A percentile compares a stretch with the other conserved stretches of the same genome.
Evolutionary conservation across 1,140 invertebrate species (phyloP).

Genomic region (Drosophila lini): DNA sequence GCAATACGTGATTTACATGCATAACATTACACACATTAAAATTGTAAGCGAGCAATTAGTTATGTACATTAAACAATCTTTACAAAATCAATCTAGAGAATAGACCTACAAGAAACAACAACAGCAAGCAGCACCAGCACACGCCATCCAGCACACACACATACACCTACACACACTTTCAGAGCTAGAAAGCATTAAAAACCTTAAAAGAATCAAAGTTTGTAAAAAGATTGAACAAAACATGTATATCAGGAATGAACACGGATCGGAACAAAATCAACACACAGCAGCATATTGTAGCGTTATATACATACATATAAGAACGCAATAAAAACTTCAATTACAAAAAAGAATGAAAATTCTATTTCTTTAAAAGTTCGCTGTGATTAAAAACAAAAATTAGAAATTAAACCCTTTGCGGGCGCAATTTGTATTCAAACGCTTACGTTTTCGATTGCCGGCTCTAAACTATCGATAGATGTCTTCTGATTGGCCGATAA

Average conservation of each 20-base stretch:
- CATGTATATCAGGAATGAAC: constrained; percentile 30
- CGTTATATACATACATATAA: background rate
- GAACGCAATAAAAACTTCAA: constrained; percentile 44
- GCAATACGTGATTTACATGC: constrained; percentile 76
- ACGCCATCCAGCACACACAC: constrained; percentile 9
- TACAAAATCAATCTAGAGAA: constrained; percentile 32
- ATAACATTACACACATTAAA: constrained; percentile 44
- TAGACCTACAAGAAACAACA: constrained; percentile 10
- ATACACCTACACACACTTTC: background rate
- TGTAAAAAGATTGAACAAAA: constrained; percentile 42
- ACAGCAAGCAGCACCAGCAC: constrained; percentile 22
- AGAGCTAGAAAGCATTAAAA: constrained; percentile 19
- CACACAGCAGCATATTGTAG: too few species aligned
- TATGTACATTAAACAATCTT: constrained; percentile 50
- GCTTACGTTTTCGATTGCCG: too few species aligned
- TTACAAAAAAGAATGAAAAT: background rate
- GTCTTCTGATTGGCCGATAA: too few species aligned
- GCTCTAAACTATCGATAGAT: too few species aligned
- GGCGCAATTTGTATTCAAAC: too few species aligned
- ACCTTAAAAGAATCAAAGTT: constrained; percentile 36
- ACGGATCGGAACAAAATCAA: constrained; percentile 11
- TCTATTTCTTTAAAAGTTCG: too few species aligned
- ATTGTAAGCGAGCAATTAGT: constrained; percentile 50
- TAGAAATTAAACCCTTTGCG: too few species aligned
- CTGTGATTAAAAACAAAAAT: too few species aligned